These are phyloP conservation scores for Sander vitreus DNA, from an alignment of 2,113 vertebrate species.

Conservation along the genomic window DNA sequence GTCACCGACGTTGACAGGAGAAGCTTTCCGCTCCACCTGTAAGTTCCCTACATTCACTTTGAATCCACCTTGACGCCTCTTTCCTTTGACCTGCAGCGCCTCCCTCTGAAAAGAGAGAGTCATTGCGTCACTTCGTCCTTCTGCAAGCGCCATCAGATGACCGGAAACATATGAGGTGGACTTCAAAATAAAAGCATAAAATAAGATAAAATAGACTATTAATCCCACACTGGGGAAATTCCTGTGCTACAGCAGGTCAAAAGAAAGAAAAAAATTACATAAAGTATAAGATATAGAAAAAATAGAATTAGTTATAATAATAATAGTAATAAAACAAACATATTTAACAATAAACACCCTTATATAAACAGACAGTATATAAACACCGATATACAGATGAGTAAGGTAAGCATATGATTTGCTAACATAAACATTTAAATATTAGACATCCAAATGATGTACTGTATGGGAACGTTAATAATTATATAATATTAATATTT, in stretches of 20 bases:
- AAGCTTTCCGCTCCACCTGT: not conserved
- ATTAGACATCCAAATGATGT: not conserved
- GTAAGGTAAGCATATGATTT: not conserved
- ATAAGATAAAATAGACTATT: too few relatives aligned
- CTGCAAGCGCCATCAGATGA: not conserved
- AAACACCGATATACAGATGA: too few relatives aligned
- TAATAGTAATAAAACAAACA: too few relatives aligned
- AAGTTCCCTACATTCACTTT: not conserved
- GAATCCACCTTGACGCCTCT: not conserved
- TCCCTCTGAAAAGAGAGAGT: not conserved
- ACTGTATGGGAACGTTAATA: not conserved
- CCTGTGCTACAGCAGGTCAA: too few relatives aligned
- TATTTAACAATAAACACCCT: too few relatives aligned
- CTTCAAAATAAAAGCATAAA: slow-evolving; percentile 21
- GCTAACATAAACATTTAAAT: not conserved
- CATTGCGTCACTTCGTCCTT: not conserved
- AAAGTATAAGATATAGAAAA: too few relatives aligned
- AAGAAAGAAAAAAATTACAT: too few relatives aligned
- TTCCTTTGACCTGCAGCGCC: slow-evolving; percentile 13
- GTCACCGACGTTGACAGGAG: accelerated
- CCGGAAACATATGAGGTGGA: not conserved
- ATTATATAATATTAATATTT: not conserved
- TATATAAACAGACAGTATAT: too few relatives aligned
- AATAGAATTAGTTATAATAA: too few relatives aligned
- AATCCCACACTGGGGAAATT: too few relatives aligned